Evolutionary conservation across 1,140 invertebrate species (phyloP).

Genomic region (Sesamia nonagrioides): DNA sequence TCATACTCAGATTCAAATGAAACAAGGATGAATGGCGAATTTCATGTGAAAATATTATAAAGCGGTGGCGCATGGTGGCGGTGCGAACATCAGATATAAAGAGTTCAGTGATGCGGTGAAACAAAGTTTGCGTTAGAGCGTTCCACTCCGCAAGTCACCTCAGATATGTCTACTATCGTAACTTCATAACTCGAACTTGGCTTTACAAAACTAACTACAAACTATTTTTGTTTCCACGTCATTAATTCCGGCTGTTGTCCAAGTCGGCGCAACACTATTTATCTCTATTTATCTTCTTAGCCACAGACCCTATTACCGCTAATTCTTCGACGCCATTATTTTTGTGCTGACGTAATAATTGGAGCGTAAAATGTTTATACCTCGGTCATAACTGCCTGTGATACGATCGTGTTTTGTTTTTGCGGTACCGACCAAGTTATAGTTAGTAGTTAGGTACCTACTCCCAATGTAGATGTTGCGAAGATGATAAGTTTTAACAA

Average conservation of each 20-base stretch:
- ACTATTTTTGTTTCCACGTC: constrained; percentile 5
- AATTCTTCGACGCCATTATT: constrained; percentile 33
- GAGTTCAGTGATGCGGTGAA: constrained; percentile 54
- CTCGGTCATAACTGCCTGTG: background rate
- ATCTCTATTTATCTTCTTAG: constrained; percentile 31
- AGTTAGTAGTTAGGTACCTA: too few species aligned
- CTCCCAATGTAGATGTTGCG: too few species aligned
- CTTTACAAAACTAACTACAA: background rate
- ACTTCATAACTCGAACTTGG: constrained; percentile 42
- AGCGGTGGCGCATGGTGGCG: constrained; percentile 12
- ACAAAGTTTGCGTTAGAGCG: constrained; percentile 52
- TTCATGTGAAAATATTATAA: constrained; percentile 47
- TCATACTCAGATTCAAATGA: constrained; percentile 18
- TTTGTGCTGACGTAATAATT: constrained; percentile 32
- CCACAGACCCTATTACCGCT: constrained; percentile 21
- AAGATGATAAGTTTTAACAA: background rate
- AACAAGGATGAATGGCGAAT: background rate
- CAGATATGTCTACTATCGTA: constrained; percentile 40
- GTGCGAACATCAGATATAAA: constrained; percentile 51
- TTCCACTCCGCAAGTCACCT: constrained; percentile 35
- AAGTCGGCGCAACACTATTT: background rate
- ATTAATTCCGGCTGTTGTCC: constrained; percentile 16
- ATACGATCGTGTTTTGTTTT: constrained; percentile 2
- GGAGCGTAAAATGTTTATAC: constrained; percentile 14
- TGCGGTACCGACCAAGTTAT: background rate